Base-by-base conservation (phyloP, 2,888 invertebrate species). In the Lutraria lutraria region DNA sequence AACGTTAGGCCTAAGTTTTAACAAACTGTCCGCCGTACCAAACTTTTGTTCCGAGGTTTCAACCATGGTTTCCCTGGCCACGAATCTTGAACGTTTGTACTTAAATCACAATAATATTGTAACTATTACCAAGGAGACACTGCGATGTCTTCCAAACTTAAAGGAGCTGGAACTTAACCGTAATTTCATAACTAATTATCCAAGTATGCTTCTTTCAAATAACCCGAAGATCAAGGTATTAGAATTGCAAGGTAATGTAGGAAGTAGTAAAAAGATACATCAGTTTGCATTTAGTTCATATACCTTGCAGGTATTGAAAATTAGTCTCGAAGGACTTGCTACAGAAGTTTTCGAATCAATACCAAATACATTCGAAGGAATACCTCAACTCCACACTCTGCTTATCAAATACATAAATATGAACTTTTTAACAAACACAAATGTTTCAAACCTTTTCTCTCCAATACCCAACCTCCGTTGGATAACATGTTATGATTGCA, bases 221-320 rank as follows among this genome's bases (percentile, higher is more conserved):
- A 6, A 16, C 10, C 60, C 60, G 21, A 53, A n/a, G 1, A 25
- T 82, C 12, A 60, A 25, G n/a, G 60, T 29, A 0, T 82, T 82
- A 3, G 60, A 82, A 34, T 31, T 21, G 0, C 31, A 25, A 0
- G 43, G 4, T 34, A 82, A 63, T 81, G 2, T 19, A 16, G 82
- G 82, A 0, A 60, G 34, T 21, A 19, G n/a, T 3, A 16, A 12
- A 21, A 19, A 54, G 21, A 63, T 82, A 19, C 31, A 60, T n/a
- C 82, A 60, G 8, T 82, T 29, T 60, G 82, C 82, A n/a, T 82
- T 82, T 82, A 31, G 60, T n/a, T 82, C 82, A 2, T 21, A 60
- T 10, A 31, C 82, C 10, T 60, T 60, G 21, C 34, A 34, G 2
- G 16, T 19, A 10, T 63, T 82, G 10, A 63, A 8, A 63, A 29